A percentile compares a stretch with the other conserved stretches of the same genome.
These are phyloP conservation scores for Drosophila setosimentum DNA, from an alignment of 2,888 invertebrate species.

Conservation along the genomic window DNA sequence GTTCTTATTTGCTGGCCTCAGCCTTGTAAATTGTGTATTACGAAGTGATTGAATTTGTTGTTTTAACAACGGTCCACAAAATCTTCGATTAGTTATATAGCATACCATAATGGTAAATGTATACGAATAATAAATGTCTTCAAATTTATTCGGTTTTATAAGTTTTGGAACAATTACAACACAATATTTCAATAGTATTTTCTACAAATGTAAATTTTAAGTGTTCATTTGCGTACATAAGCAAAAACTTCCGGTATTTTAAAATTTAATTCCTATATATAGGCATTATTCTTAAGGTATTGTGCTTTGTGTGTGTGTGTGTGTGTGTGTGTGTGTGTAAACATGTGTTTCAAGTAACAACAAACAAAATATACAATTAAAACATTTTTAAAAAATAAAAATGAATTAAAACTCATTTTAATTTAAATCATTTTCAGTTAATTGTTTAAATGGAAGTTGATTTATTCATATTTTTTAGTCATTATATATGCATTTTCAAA, in stretches of 20 bases:
- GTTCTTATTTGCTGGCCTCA: slow-evolving; percentile 26
- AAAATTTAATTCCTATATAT: slow-evolving; percentile 17
- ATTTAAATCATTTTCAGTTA: slow-evolving; percentile 16
- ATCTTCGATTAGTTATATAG: slow-evolving; percentile 47
- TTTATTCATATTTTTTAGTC: slow-evolving; percentile 18
- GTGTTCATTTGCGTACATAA: slow-evolving; percentile 32
- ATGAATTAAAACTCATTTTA: slow-evolving; percentile 7
- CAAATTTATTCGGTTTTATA: slow-evolving; percentile 40
- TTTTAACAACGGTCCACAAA: slow-evolving; percentile 47
- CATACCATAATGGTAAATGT: slow-evolving; percentile 30
- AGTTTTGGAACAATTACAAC: slow-evolving; percentile 61
- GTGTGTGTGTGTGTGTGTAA: slow-evolving; percentile 19
- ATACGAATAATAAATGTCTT: slow-evolving; percentile 34
- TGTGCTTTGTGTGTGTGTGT: slow-evolving; percentile 7
- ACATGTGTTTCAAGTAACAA: slow-evolving; percentile 46
- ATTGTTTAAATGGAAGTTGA: slow-evolving; percentile 35
- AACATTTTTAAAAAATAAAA: slow-evolving; percentile 9
- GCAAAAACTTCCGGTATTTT: slow-evolving; percentile 28
- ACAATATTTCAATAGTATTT: slow-evolving; percentile 53
- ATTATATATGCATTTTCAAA: slow-evolving; percentile 5
- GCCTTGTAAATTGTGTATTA: slow-evolving; percentile 50
- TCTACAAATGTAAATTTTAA: slow-evolving; percentile 42
- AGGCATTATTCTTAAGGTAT: slow-evolving; percentile 17
- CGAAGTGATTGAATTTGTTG: slow-evolving; percentile 38
- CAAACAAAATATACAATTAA: slow-evolving; percentile 23